phyloP scores from a whole-genome alignment of 2,113 vertebrate genomes.

The Theristicus caerulescens region DNA sequence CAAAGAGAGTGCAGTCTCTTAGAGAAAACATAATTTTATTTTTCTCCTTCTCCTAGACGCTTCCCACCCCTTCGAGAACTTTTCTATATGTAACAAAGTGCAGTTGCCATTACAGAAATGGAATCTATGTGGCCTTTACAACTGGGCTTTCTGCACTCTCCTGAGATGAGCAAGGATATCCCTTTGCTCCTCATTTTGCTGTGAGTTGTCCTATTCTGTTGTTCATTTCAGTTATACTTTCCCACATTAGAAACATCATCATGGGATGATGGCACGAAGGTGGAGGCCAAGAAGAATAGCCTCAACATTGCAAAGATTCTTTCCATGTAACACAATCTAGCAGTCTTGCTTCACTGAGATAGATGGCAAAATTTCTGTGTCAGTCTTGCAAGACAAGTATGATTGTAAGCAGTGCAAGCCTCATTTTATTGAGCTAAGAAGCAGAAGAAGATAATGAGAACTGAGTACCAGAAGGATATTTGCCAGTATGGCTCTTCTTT shows the following conservation, averaged over 20 bases:
- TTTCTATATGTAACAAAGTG: neutral
- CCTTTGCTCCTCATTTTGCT: neutral
- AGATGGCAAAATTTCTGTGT: neutral
- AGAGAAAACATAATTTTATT: neutral
- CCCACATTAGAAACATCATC: neutral
- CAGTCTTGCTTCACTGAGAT: neutral
- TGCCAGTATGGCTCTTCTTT: neutral
- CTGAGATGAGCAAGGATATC: neutral
- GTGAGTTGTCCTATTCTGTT: neutral
- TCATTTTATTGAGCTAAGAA: neutral
- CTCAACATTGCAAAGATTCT: rapidly evolving
- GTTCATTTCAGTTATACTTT: neutral
- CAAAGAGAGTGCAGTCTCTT: neutral
- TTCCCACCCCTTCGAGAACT: neutral
- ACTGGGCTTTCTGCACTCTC: neutral
- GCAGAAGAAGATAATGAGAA: neutral
- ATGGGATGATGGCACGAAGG: neutral
- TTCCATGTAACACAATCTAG: neutral
- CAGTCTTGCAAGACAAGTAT: neutral
- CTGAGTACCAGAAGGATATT: neutral
- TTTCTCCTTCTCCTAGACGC: neutral
- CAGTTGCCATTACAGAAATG: neutral
- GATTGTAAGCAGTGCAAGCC: neutral
- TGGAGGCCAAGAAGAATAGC: neutral
- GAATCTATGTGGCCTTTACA: neutral